These are phyloP conservation scores for Drosophila sordidapex DNA, from an alignment of 2,888 invertebrate species.

Conservation along the genomic window DNA sequence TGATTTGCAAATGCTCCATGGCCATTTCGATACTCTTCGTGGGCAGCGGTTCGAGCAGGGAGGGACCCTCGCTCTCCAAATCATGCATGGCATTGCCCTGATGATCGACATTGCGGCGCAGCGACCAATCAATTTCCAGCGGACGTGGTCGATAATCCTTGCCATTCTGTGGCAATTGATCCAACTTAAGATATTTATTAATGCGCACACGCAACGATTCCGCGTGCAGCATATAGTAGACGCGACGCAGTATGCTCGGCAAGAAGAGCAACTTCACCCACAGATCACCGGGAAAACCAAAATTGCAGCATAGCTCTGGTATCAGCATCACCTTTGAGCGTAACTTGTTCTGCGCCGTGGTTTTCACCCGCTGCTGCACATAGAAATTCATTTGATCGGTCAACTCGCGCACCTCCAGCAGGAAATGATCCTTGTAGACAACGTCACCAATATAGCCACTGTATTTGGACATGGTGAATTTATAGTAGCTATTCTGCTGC, in stretches of 20 bases:
- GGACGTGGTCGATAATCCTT: conserved; percentile 71
- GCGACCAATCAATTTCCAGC: conserved; percentile 77
- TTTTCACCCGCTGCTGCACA: conserved; percentile 75
- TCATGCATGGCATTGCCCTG: conserved; percentile 67
- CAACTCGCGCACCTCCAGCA: conserved; percentile 90
- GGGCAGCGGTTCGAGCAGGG: conserved; percentile 71
- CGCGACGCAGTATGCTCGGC: conserved; percentile 93
- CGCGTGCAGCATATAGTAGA: conserved; percentile 82
- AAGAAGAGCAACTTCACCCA: conserved; percentile 94
- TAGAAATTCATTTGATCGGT: conserved; percentile 83
- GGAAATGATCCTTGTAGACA: conserved; percentile 87
- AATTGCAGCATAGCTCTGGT: conserved; percentile 93
- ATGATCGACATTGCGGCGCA: conserved; percentile 73
- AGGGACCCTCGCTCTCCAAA: conserved; percentile 62
- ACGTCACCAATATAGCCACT: conserved; percentile 86
- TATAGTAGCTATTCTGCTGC: conserved; percentile 87
- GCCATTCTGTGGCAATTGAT: conserved; percentile 39
- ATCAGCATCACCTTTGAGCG: conserved; percentile 89
- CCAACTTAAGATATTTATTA: conserved; percentile 73
- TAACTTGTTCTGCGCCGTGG: conserved; percentile 77
- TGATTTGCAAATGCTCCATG: conserved; percentile 40
- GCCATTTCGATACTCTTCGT: conserved; percentile 50
- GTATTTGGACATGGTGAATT: conserved; percentile 92
- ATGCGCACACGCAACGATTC: conserved; percentile 84
- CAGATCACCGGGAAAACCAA: conserved; percentile 89